Conservation (phyloP, 2,113 vertebrate genomes). For the Poeciliopsis retropinna region DNA sequence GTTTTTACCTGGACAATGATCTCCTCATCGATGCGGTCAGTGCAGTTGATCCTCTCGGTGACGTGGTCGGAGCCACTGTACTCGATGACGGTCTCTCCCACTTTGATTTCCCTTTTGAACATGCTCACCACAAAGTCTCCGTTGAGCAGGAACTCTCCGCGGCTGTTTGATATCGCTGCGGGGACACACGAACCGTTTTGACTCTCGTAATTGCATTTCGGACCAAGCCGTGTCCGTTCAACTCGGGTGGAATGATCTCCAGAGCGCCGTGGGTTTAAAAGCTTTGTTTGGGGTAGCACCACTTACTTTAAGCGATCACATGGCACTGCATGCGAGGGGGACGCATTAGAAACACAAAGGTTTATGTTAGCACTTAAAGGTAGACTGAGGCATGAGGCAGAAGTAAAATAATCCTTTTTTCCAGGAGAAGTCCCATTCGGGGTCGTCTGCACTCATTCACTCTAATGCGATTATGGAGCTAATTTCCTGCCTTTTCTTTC, state of each 20-base stretch:
- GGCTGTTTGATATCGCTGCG: constrained; percentile 91
- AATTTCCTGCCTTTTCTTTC: constrained; percentile 92
- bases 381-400: constrained; percentile 57
- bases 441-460: constrained; percentile 84
- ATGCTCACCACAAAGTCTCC: constrained; percentile 98
- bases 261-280: background rate
- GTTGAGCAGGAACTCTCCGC: constrained; percentile 95
- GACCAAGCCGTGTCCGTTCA: background rate
- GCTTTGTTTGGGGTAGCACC: background rate
- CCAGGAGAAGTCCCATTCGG: constrained; percentile 79
- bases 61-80: constrained; percentile 95
- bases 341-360: constrained; percentile 20
- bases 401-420: constrained; percentile 76
- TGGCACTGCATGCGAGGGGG: background rate
- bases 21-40: constrained; percentile 93
- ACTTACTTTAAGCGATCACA: background rate
- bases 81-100: constrained; percentile 92
- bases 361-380: constrained; percentile 66
- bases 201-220: background rate
- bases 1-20: constrained; percentile 91
- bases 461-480: constrained; percentile 93
- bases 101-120: constrained; percentile 98
- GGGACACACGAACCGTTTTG: constrained; percentile 25
- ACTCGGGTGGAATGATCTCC: no score
- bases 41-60: constrained; percentile 95